Evolutionary conservation across 1,140 invertebrate genomes (phyloP).

Genomic region (Laupala kohalensis): DNA sequence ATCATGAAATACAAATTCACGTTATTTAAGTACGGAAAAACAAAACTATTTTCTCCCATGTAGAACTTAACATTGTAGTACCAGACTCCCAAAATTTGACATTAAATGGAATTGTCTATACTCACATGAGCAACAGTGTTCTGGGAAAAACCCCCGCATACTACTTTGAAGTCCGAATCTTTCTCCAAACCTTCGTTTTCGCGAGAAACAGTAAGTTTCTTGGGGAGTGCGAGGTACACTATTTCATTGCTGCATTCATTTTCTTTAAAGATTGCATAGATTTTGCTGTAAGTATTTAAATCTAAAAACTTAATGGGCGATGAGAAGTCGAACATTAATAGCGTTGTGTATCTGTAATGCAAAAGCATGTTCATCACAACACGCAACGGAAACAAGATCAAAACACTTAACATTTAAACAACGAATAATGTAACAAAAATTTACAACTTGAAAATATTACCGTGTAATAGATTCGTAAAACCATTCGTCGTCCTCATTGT

Average conservation of each 20-base stretch:
- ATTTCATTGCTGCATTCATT: background rate
- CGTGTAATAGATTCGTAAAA: slow-evolving; percentile 4
- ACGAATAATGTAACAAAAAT: background rate
- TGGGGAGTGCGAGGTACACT: background rate
- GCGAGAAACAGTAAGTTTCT: background rate
- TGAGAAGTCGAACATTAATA: slow-evolving; percentile 7
- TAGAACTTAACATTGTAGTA: too few relatives aligned
- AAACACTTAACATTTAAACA: too few relatives aligned
- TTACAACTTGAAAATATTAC: background rate
- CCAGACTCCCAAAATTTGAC: too few relatives aligned
- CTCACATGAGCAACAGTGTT: background rate
- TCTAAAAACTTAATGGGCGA: background rate
- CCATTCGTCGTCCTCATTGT: background rate
- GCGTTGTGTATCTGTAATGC: slow-evolving; percentile 1
- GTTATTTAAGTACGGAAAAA: background rate
- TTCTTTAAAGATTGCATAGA: background rate
- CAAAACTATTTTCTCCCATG: background rate
- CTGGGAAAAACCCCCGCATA: slow-evolving; percentile 1
- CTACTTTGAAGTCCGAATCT: slow-evolving; percentile 2
- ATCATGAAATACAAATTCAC: background rate
- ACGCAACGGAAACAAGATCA: too few relatives aligned
- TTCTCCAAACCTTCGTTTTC: slow-evolving; percentile 3
- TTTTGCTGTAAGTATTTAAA: background rate
- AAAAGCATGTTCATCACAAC: background rate
- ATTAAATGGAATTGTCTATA: too few relatives aligned